phyloP scores from a whole-genome alignment of 1,140 invertebrate genomes.

The Rhynchophorus ferrugineus region DNA sequence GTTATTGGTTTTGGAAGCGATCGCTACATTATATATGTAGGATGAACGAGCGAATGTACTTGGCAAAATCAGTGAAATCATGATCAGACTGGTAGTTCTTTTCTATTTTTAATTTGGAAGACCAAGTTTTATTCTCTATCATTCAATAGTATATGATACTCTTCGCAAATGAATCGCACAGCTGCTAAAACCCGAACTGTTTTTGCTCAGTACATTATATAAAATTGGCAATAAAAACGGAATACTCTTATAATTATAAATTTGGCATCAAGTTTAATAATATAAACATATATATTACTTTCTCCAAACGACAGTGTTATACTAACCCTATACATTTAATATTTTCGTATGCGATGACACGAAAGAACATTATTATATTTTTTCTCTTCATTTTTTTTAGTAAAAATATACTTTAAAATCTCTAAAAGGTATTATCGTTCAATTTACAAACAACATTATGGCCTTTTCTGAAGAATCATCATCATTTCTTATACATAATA shows the following conservation, averaged over 20 bases:
- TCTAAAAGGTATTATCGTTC: slow-evolving; percentile 25
- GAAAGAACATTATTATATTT: slow-evolving; percentile 29
- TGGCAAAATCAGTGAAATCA: no score
- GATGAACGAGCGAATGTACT: no score
- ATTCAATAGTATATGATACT: no score
- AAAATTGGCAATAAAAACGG: neutral
- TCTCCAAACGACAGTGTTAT: slow-evolving; percentile 28
- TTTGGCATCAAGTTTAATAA: slow-evolving; percentile 37
- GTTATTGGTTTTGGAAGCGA: neutral
- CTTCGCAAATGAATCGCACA: no score
- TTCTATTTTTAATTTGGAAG: no score
- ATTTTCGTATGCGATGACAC: slow-evolving; percentile 29
- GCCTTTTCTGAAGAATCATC: slow-evolving; percentile 15
- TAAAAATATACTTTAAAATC: slow-evolving; percentile 37
- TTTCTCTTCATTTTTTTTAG: slow-evolving; percentile 30
- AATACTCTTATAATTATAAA: slow-evolving; percentile 29
- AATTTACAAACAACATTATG: slow-evolving; percentile 25
- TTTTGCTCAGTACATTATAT: no score
- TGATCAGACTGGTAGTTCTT: no score
- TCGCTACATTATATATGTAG: no score
- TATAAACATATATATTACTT: slow-evolving; percentile 36
- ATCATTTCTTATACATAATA: slow-evolving; percentile 13
- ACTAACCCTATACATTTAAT: slow-evolving; percentile 36
- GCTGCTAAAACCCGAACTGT: no score
- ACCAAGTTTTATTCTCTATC: no score